These are phyloP conservation scores for Heteromyza rotundicornis DNA, from an alignment of 2,888 invertebrate genomes.

Conservation along the genomic window DNA sequence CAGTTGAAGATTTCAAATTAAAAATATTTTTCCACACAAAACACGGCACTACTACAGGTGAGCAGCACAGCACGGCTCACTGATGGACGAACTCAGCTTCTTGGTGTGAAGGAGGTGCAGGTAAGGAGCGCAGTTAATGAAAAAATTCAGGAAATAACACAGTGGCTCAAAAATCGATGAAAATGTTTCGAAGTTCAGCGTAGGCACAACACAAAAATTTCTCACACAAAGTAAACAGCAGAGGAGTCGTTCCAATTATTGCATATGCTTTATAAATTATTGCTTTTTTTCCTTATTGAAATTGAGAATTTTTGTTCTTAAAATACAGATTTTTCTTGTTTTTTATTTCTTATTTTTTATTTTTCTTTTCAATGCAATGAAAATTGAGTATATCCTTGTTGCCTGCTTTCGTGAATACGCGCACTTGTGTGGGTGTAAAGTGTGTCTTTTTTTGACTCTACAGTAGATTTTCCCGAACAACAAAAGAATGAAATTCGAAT, in stretches of 20 bases:
- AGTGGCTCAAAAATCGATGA: background rate
- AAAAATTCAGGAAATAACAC: background rate
- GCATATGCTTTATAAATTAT: too few species aligned
- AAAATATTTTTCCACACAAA: too few species aligned
- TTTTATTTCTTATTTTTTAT: background rate
- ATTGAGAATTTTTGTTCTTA: constrained; percentile 10
- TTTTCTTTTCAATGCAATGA: constrained; percentile 14
- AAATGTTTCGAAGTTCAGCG: background rate
- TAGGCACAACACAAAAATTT: background rate
- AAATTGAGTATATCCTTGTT: constrained; percentile 2
- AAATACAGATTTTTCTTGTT: background rate
- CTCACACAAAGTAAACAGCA: background rate
- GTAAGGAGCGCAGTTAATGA: too few species aligned
- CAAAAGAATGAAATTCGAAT: too few species aligned
- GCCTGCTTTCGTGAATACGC: background rate
- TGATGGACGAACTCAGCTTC: too few species aligned
- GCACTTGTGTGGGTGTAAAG: background rate
- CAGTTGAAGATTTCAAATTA: too few species aligned
- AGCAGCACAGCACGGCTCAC: too few species aligned
- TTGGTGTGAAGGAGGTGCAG: background rate
- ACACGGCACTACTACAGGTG: too few species aligned
- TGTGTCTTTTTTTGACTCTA: background rate
- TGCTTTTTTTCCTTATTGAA: constrained; percentile 4
- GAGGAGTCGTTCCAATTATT: too few species aligned
- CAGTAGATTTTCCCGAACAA: too few species aligned